Conservation (phyloP, 2,113 vertebrate species). For the Podarcis cretensis region DNA sequence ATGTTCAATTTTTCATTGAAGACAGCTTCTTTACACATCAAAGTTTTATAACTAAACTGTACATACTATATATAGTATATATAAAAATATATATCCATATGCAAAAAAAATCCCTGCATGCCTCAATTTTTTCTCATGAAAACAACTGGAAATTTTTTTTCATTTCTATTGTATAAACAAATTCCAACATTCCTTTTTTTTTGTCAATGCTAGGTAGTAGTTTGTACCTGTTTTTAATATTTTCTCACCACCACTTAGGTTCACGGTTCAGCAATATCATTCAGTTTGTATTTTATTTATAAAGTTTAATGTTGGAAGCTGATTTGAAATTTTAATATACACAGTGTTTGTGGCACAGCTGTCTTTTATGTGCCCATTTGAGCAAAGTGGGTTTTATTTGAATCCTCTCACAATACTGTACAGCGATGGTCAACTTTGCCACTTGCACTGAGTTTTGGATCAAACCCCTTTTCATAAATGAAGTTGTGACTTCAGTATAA, state of each 20-base stretch:
- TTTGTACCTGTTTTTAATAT: conserved; percentile 79
- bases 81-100: conserved; percentile 93
- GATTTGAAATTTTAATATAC: conserved; percentile 77
- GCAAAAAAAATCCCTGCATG: conserved; percentile 90
- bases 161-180: conserved; percentile 86
- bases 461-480: conserved; percentile 84
- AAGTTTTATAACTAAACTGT: conserved; percentile 93
- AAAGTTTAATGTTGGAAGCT: conserved; percentile 82
- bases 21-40: conserved; percentile 90
- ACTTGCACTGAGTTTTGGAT: conserved; percentile 89
- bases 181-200: conserved; percentile 93
- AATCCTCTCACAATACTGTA: conserved; percentile 79
- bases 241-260: conserved; percentile 58
- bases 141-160: conserved; percentile 87
- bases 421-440: conserved; percentile 83
- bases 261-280: conserved; percentile 89
- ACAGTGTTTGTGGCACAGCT: conserved; percentile 67
- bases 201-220: conserved; percentile 78
- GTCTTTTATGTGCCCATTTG: conserved; percentile 57
- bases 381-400: conserved; percentile 83
- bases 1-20: conserved; percentile 97
- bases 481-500: conserved; percentile 81
- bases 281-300: conserved; percentile 86
- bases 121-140: conserved; percentile 86
- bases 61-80: conserved; percentile 87